Base-by-base conservation (phyloP, 2,113 vertebrate genomes). In the Python bivittatus region DNA sequence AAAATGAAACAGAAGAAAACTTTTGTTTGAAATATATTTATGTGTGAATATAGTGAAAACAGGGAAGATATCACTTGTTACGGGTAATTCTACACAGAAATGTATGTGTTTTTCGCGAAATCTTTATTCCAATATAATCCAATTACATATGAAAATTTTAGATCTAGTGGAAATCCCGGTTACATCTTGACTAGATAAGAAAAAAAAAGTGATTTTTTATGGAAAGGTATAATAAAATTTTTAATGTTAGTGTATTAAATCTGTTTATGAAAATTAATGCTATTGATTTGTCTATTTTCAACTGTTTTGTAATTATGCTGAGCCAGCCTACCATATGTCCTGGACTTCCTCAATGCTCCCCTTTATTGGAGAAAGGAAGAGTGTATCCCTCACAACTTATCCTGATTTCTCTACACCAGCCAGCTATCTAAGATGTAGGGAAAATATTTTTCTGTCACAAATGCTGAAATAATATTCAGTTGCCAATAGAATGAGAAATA, bases 1-100 rank as follows among this genome's bases (percentile, higher is more conserved):
- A 48, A 88, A 88, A 88, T 56, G 33, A 42, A 27, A 60, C n/a
- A 56, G 15, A 56, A 87, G n/a, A 54, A 87, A 38, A 54, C 29
- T 57, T 86, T 33, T 87, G 86, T 57, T 86, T 57, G 53, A 87
- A 87, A 87, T 87, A 33, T 33, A 84, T n/a, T 86, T 87, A 87
- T 22, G 29, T 86, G 83, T 84, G 83, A 84, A 48, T 33, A 54
- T 56, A n/a, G 15, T 20, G 29, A 56, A 53, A 87, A 4, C 7
- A 57, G 17, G 53, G n/a, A 56, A 87, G 22, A 1, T 87, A 9
- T 33, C 85, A 56, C 11, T 52, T 86, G 29, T 8, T 29, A 23
- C 6, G 54, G 86, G 3, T 1, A 29, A 25, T 57, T 6, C 33
- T 56, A 57, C 27, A 15, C 48, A 88, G 17, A 58, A 23, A 88